These are phyloP conservation scores for Camponotus fellah DNA, from an alignment of 2,888 invertebrate genomes.

Conservation along the genomic window DNA sequence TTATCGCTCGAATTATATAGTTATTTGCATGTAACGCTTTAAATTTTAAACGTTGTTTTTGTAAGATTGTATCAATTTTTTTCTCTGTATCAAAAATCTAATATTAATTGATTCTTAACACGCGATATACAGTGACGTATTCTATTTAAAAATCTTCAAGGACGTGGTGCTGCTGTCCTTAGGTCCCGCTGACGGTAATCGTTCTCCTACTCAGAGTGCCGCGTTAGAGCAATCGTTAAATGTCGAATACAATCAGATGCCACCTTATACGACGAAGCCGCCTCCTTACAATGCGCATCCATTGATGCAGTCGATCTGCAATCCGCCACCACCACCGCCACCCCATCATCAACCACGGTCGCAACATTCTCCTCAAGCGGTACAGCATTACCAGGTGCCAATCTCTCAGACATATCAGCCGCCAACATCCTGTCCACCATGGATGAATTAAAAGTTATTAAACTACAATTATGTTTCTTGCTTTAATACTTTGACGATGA, in stretches of 20 bases:
- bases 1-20: neutral
- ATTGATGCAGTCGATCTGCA: constrained; percentile 82
- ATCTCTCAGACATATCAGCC: constrained; percentile 79
- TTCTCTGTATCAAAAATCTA: neutral
- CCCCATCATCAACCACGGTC: constrained; percentile 75
- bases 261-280: constrained; percentile 78
- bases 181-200: constrained; percentile 79
- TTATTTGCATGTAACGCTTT: neutral
- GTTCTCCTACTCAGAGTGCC: constrained; percentile 77
- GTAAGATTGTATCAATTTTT: neutral
- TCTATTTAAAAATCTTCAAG: constrained; percentile 28
- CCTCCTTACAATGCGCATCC: constrained; percentile 78
- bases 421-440: constrained; percentile 77
- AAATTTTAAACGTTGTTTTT: constrained; percentile 10
- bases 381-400: constrained; percentile 79
- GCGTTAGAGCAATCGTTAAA: constrained; percentile 77
- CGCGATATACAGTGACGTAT: neutral
- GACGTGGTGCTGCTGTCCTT: constrained; percentile 38
- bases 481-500: constrained; percentile 63
- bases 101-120: constrained; percentile 14
- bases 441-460: constrained; percentile 77
- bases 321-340: constrained; percentile 82
- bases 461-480: constrained; percentile 46
- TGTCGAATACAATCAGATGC: constrained; percentile 78
- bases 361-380: constrained; percentile 75